Base-by-base conservation (phyloP, 2,797 vertebrate genomes). In the Lagorchestes hirsutus region DNA sequence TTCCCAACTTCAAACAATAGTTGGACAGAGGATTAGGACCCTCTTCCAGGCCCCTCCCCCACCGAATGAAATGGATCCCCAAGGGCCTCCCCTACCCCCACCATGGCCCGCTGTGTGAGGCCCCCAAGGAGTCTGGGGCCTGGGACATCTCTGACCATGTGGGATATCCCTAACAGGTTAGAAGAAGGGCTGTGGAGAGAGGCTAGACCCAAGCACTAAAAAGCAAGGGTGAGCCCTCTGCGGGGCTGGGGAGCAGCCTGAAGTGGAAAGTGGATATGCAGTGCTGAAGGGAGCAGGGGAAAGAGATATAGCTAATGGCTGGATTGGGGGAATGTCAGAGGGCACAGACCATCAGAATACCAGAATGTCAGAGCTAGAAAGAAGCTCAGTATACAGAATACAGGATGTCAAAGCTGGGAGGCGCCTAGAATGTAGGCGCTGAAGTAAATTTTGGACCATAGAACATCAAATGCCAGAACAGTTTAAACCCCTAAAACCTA, bases 1-100 rank as follows among this genome's bases (percentile, higher is more conserved):
- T 99, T 98, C 99, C 98, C 98, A 98, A 98, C 99, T 98, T 98
- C 98, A 99, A 99, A 99, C 99, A 99, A 99, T 99, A 98, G 98
- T 94, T 98, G 93, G 97, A 93, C 96, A 96, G 93, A 90, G 95
- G 97, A 98, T 98, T 98, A 98, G 24, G 97, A 95, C 96, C 92
- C 90, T 90, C 90, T 91, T 92, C 94, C 34, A 58, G 55, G 3
- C 56, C n/a, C 54, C 28, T 40, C 96, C 92, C 46, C 46, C 92
- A 50, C 55, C 67, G 62, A n/a, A 95, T 94, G 95, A 96, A 97
- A 98, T 91, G 90, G 91, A 97, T 97, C 95, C 62, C 54, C 0
- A 67, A 54, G 93, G 95, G 55, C 54, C 90, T 29, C 28, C 31
- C 59, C 74, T 22, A 50, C 50, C 31, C 59, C 40, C 22, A 50